Conservation (phyloP, 2,888 invertebrate genomes). For the Leptopilina syphax region DNA sequence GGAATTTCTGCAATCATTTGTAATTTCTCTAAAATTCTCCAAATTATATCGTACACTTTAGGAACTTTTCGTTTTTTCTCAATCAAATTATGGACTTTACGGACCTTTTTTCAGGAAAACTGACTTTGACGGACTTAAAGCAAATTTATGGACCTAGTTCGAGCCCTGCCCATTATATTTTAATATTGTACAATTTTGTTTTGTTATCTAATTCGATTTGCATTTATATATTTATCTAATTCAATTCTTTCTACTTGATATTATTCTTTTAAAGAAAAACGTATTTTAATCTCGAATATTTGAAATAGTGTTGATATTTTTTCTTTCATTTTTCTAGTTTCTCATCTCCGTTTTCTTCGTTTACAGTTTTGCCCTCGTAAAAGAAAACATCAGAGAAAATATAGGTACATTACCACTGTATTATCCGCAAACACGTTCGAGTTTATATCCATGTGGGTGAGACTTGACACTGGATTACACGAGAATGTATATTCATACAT, state of each 20-base stretch:
- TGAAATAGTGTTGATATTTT: constrained; percentile 2
- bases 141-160: too few relatives aligned
- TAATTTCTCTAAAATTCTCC: too few relatives aligned
- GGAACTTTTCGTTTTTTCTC: too few relatives aligned
- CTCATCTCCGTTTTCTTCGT: constrained; percentile 3
- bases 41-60: too few relatives aligned
- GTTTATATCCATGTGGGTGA: constrained; percentile 33
- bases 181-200: too few relatives aligned
- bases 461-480: constrained; percentile 40
- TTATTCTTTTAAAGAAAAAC: background rate
- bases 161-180: too few relatives aligned
- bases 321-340: background rate
- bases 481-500: constrained; percentile 27
- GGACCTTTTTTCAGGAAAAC: too few relatives aligned
- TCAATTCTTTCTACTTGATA: background rate
- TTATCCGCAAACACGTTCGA: constrained; percentile 37
- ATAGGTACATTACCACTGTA: constrained; percentile 29
- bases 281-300: background rate
- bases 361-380: constrained; percentile 30
- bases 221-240: too few relatives aligned
- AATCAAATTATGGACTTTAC: too few relatives aligned
- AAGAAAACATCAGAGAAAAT: constrained; percentile 29
- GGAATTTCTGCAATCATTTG: too few relatives aligned
- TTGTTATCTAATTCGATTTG: too few relatives aligned
- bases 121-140: too few relatives aligned